phyloP scores from a whole-genome alignment of 1,140 invertebrate species.

The Leptestheria dahalacensis region DNA sequence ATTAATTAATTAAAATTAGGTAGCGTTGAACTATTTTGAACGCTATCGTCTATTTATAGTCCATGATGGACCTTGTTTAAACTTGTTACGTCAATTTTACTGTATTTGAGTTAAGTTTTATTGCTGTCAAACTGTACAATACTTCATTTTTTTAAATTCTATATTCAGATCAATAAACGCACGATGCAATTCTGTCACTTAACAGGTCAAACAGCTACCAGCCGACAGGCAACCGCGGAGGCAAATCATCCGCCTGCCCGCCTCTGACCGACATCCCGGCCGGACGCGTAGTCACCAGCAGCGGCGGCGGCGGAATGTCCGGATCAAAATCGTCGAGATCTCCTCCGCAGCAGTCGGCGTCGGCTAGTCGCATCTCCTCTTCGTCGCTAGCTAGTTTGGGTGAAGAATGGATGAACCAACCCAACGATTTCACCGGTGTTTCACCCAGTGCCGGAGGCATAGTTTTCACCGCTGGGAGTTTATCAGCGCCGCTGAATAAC shows the following conservation, averaged over 20 bases:
- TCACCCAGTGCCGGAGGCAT: background rate
- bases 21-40: too few species aligned
- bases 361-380: slow-evolving; percentile 8
- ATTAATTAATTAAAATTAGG: too few species aligned
- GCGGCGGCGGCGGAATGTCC: background rate
- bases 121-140: background rate
- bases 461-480: slow-evolving; percentile 2
- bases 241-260: slow-evolving; percentile 10
- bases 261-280: slow-evolving; percentile 14
- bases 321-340: background rate
- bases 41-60: too few species aligned
- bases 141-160: background rate
- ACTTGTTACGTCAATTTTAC: too few species aligned
- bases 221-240: background rate
- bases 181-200: background rate
- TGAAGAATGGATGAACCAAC: slow-evolving; percentile 8
- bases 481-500: background rate
- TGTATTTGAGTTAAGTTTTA: background rate
- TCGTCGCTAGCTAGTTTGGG: slow-evolving; percentile 16
- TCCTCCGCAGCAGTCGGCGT: background rate
- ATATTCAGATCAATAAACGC: too few species aligned
- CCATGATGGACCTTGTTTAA: too few species aligned
- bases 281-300: background rate
- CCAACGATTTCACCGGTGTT: background rate
- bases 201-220: slow-evolving; percentile 17